Conservation (phyloP, 1,140 invertebrate genomes). For the Drosophila leontia region DNA sequence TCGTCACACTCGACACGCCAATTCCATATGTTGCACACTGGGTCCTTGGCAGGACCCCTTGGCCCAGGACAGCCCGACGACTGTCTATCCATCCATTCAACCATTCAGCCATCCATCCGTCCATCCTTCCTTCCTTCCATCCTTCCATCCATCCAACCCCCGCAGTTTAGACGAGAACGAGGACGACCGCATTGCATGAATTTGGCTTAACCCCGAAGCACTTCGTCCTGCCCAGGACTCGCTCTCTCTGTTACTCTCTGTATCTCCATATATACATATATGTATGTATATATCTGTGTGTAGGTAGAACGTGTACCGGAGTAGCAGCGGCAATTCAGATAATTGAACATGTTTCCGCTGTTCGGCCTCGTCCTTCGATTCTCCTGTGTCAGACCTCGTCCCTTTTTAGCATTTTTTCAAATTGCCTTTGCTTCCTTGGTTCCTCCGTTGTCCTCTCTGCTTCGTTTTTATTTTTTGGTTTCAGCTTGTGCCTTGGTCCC, state of each 20-base stretch:
- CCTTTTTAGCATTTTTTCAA: constrained; percentile 67
- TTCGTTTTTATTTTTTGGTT: constrained; percentile 34
- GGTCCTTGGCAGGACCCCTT: constrained; percentile 25
- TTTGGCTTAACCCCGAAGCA: constrained; percentile 60
- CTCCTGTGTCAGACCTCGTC: constrained; percentile 22
- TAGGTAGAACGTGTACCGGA: constrained; percentile 33
- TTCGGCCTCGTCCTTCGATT: constrained; percentile 40
- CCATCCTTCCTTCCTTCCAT: constrained; percentile 2
- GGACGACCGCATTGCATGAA: constrained; percentile 64
- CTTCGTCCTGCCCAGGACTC: constrained; percentile 29
- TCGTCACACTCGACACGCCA: constrained; percentile 80
- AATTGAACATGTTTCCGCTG: constrained; percentile 79
- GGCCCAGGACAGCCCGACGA: constrained; percentile 7
- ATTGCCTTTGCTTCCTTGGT: constrained; percentile 58
- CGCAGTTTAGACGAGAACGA: constrained; percentile 18
- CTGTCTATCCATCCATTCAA: constrained; percentile 30
- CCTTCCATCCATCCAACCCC: constrained; percentile 11
- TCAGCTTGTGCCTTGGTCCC: constrained; percentile 26
- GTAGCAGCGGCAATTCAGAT: constrained; percentile 63
- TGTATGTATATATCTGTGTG: constrained; percentile 8
- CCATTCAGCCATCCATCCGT: constrained; percentile 8
- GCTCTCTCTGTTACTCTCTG: constrained; percentile 25
- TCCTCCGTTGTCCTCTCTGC: constrained; percentile 14
- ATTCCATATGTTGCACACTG: constrained; percentile 76
- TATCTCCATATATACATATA: constrained; percentile 14